Percentiles rank a stretch among this genome's conserved stretches.
phyloP scores from a whole-genome alignment of 1,140 invertebrate species.

The Microplitis mediator region DNA sequence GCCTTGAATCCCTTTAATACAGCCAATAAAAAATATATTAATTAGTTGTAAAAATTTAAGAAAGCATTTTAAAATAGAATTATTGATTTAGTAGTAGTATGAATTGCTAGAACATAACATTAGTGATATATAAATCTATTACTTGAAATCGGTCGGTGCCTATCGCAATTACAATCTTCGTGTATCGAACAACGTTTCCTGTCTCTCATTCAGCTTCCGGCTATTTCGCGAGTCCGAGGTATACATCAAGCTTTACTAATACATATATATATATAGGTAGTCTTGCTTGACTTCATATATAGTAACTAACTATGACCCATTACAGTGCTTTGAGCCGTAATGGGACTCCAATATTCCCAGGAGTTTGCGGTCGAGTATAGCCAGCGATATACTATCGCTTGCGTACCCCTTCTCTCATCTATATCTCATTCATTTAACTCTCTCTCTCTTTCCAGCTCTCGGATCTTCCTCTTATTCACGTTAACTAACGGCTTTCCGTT shows the following conservation, averaged over 20 bases:
- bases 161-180: slow-evolving; percentile 23
- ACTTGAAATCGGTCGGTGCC: not conserved
- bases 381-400: slow-evolving; percentile 21
- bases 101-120: no score
- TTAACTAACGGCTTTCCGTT: not conserved
- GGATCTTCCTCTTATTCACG: not conserved
- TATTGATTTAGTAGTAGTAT: no score
- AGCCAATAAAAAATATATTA: no score
- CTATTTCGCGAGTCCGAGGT: slow-evolving; percentile 1
- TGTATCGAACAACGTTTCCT: slow-evolving; percentile 18
- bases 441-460: not conserved
- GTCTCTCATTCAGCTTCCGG: slow-evolving; percentile 13
- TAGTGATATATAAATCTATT: not conserved
- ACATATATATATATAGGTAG: no score
- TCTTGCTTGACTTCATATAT: not conserved
- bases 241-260: slow-evolving; percentile 6
- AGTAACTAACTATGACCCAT: slow-evolving; percentile 38
- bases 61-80: no score
- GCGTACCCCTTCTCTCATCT: not conserved
- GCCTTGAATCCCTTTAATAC: no score
- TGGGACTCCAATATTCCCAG: slow-evolving; percentile 42
- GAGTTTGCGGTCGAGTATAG: slow-evolving; percentile 35
- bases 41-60: no score
- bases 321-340: slow-evolving; percentile 37
- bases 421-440: not conserved